These are phyloP conservation scores for Takifugu bimaculatus DNA, from an alignment of 2,113 vertebrate genomes.

Conservation along the genomic window DNA sequence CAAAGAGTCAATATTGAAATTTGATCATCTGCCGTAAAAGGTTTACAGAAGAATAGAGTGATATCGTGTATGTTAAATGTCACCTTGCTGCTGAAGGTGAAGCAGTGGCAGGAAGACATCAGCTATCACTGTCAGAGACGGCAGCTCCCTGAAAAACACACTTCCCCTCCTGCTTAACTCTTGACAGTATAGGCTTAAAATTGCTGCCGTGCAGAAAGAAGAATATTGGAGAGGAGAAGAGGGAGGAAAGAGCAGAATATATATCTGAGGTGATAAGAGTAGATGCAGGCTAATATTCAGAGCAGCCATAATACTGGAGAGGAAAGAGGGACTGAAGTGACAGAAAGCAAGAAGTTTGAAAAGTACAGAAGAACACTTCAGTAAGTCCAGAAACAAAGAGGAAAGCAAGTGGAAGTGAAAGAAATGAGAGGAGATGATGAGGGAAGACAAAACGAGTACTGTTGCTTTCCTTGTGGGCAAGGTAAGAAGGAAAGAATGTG, in stretches of 20 bases:
- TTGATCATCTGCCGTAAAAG: conserved; percentile 53
- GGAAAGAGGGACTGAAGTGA: conserved; percentile 7
- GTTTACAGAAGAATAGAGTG: conserved; percentile 53
- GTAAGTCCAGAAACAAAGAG: not conserved
- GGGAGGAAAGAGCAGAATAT: conserved; percentile 22
- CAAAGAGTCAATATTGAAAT: conserved; percentile 34
- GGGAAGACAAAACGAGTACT: not conserved
- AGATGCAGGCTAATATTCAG: conserved; percentile 39
- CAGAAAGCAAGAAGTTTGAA: conserved; percentile 3
- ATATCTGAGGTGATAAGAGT: conserved; percentile 35
- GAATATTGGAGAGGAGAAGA: conserved; percentile 28
- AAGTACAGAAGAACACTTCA: conserved; percentile 6
- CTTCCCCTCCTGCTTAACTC: conserved; percentile 38
- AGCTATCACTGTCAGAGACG: conserved; percentile 69
- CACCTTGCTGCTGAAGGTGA: conserved; percentile 70
- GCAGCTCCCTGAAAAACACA: conserved; percentile 62
- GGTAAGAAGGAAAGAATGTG: not conserved
- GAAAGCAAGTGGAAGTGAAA: not conserved
- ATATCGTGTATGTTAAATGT: conserved; percentile 67
- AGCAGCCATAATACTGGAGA: conserved; percentile 27
- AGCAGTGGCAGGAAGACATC: conserved; percentile 59
- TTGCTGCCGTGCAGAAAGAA: conserved; percentile 29
- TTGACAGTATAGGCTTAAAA: conserved; percentile 32
- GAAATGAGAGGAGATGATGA: conserved; percentile 1
- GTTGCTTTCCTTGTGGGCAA: not conserved